Percentiles rank a stretch among this genome's conserved stretches.
Evolutionary conservation across 2,797 vertebrate genomes (phyloP).

Genomic region (Rhinatrema bivittatum): DNA sequence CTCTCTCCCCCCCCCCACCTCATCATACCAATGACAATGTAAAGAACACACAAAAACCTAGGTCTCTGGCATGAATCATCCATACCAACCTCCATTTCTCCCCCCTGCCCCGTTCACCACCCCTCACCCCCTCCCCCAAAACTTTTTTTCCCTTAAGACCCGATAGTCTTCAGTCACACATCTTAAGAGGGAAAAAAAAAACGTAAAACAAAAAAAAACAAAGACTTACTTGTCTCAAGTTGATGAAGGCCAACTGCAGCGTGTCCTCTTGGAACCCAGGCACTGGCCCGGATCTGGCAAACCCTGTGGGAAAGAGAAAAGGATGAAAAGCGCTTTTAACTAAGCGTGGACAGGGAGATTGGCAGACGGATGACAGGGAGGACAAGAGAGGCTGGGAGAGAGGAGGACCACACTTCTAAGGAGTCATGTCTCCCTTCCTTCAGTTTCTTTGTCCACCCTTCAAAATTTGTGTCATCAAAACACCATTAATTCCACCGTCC

Average conservation of each 20-base stretch:
- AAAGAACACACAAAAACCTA: slow-evolving; percentile 43
- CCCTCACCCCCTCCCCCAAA: slow-evolving; percentile 38
- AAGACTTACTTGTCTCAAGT: slow-evolving; percentile 99
- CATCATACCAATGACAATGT: too few species aligned
- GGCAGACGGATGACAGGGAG: slow-evolving; percentile 97
- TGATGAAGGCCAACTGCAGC: slow-evolving; percentile 99
- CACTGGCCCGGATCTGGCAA: slow-evolving; percentile 99
- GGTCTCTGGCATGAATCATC: slow-evolving; percentile 56
- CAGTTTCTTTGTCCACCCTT: slow-evolving; percentile 73
- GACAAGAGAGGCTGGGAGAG: slow-evolving; percentile 79
- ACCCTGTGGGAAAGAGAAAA: slow-evolving; percentile 98
- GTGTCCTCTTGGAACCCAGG: slow-evolving; percentile 99
- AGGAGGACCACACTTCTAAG: slow-evolving; percentile 72
- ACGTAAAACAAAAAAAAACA: slow-evolving; percentile 82
- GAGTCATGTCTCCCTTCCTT: slow-evolving; percentile 87
- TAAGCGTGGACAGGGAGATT: slow-evolving; percentile 95
- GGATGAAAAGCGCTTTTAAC: slow-evolving; percentile 83
- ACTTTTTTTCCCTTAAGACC: slow-evolving; percentile 65
- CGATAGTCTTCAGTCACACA: slow-evolving; percentile 77
- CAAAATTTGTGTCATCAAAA: slow-evolving; percentile 85
- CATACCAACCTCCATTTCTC: slow-evolving; percentile 23
- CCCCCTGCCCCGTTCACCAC: not conserved
- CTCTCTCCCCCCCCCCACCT: slow-evolving; percentile 33
- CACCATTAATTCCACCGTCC: slow-evolving; percentile 87
- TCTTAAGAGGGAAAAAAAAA: slow-evolving; percentile 76